phyloP scores from a whole-genome alignment of 2,888 invertebrate genomes.

The Notodonta dromedarius region DNA sequence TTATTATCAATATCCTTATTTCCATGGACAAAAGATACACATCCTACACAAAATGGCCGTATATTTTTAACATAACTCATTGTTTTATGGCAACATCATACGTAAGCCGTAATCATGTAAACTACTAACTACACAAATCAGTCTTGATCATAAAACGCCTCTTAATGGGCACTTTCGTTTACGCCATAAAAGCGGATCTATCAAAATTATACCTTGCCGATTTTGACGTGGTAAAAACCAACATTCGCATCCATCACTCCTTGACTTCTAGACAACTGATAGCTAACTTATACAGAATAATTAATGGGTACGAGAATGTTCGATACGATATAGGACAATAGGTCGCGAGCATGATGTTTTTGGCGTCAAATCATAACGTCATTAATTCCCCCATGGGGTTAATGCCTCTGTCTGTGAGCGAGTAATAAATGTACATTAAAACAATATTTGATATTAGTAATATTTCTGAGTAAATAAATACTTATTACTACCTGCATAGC shows the following conservation, averaged over 20 bases:
- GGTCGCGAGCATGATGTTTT: conserved; percentile 27
- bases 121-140: conserved; percentile 39
- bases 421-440: conserved; percentile 43
- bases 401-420: conserved; percentile 41
- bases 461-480: conserved; percentile 10
- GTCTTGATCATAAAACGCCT: conserved; percentile 55
- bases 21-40: background rate
- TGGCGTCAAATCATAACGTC: conserved; percentile 48
- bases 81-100: conserved; percentile 15
- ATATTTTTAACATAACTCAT: background rate
- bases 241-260: conserved; percentile 17
- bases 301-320: conserved; percentile 26
- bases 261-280: conserved; percentile 4
- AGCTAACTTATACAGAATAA: conserved; percentile 5
- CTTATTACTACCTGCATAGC: background rate
- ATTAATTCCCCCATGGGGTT: conserved; percentile 55
- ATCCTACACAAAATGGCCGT: background rate
- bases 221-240: conserved; percentile 17
- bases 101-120: conserved; percentile 21
- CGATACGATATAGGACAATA: conserved; percentile 9
- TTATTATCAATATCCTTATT: background rate
- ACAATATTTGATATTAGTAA: conserved; percentile 24
- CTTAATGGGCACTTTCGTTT: conserved; percentile 62
- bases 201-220: conserved; percentile 25
- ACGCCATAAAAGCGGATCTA: conserved; percentile 50